Conservation (phyloP, 2,888 invertebrate genomes). For the Drosophila anceps region DNA sequence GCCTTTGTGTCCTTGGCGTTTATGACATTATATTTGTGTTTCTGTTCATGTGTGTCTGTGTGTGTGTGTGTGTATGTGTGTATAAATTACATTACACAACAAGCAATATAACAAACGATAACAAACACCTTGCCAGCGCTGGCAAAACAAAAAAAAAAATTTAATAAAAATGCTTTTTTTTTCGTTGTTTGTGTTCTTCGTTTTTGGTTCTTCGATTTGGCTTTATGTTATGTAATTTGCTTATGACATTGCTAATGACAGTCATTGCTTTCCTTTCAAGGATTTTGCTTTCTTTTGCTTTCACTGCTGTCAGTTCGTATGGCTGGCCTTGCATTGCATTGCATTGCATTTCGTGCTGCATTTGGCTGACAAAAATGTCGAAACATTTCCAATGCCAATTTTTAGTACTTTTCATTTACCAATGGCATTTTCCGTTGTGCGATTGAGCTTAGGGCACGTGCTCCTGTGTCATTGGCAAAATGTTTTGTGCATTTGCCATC, state of each 20-base stretch:
- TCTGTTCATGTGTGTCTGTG: conserved; percentile 29
- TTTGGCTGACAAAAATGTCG: conserved; percentile 40
- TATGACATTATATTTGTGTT: conserved; percentile 77
- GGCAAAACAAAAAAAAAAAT: conserved; percentile 27
- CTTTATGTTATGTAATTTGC: conserved; percentile 62
- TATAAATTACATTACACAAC: conserved; percentile 79
- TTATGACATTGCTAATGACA: conserved; percentile 65
- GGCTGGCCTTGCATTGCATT: conserved; percentile 7
- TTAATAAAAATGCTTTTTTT: conserved; percentile 63
- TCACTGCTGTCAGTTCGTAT: conserved; percentile 26
- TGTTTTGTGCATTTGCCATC: conserved; percentile 39
- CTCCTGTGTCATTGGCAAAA: conserved; percentile 34
- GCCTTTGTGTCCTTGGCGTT: conserved; percentile 78
- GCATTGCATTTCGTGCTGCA: conserved; percentile 43
- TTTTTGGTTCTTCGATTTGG: conserved; percentile 50
- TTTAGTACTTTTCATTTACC: conserved; percentile 31
- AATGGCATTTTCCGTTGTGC: conserved; percentile 5
- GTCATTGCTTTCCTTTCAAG: conserved; percentile 26
- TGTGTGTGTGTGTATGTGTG: conserved; percentile 43
- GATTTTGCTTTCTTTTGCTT: background rate
- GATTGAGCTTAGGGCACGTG: conserved; percentile 22
- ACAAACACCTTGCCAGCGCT: conserved; percentile 72
- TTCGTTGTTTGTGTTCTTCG: background rate
- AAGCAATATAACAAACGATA: conserved; percentile 81
- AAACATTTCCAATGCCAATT: conserved; percentile 45